Conservation (phyloP, 92 coral and sea anemone genomes). For the Hydrozoanthus gracilis region DNA sequence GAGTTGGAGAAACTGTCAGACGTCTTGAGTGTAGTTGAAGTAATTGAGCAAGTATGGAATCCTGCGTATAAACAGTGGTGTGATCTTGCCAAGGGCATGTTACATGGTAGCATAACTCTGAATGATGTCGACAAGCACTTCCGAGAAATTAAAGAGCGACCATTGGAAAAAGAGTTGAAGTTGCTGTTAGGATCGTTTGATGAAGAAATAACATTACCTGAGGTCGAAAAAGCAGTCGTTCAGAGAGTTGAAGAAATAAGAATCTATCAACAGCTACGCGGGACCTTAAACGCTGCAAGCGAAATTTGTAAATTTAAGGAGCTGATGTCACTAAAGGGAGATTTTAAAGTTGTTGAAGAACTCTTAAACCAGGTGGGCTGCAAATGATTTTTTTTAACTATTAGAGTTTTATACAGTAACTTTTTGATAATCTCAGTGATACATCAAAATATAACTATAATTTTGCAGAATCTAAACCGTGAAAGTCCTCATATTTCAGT, state of each 20-base stretch:
- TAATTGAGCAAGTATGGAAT: conserved; percentile 59
- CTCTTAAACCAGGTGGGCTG: conserved; percentile 58
- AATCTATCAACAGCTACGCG: conserved; percentile 64
- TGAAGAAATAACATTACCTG: background rate
- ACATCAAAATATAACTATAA: too few species aligned
- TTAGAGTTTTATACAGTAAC: too few species aligned
- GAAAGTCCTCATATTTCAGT: too few species aligned
- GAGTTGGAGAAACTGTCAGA: conserved; percentile 33
- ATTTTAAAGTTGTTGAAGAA: conserved; percentile 71
- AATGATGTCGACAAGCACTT: conserved; percentile 67
- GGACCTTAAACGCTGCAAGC: conserved; percentile 63
- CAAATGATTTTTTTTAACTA: too few species aligned
- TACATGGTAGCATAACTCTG: conserved; percentile 54
- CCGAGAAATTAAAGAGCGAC: conserved; percentile 2
- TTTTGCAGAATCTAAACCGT: too few species aligned
- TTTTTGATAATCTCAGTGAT: too few species aligned
- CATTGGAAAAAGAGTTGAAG: conserved; percentile 55
- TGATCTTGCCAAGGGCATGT: conserved; percentile 32
- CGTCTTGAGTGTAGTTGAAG: conserved; percentile 56
- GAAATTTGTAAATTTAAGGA: conserved; percentile 74
- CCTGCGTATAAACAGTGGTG: conserved; percentile 55
- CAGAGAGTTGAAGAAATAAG: conserved; percentile 53
- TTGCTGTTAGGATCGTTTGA: conserved; percentile 29
- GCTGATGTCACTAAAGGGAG: conserved; percentile 72
- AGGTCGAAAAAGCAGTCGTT: background rate